phyloP scores from a whole-genome alignment of 2,797 vertebrate species.

The Chrosomus eos region DNA sequence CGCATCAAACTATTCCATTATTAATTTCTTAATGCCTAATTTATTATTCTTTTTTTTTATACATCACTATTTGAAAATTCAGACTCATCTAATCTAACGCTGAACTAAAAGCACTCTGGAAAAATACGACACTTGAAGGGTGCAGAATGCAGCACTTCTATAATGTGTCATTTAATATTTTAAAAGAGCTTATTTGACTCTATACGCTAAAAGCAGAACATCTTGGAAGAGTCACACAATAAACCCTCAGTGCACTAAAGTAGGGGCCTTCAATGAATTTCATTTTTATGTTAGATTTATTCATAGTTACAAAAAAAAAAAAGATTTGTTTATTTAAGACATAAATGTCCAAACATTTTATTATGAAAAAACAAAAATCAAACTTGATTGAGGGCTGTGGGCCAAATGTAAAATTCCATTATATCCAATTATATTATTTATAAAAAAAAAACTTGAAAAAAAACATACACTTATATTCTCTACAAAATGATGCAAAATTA shows the following conservation, averaged over 20 bases:
- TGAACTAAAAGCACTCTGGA: background rate
- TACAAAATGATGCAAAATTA: background rate
- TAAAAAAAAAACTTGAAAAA: background rate
- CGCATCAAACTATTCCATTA: background rate
- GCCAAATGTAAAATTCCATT: background rate
- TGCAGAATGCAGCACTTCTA: background rate
- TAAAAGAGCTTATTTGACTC: slow-evolving; percentile 23
- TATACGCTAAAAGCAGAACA: background rate
- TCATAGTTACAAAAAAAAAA: background rate
- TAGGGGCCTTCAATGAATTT: background rate
- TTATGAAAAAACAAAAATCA: background rate
- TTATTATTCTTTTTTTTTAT: background rate
- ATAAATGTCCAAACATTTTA: background rate
- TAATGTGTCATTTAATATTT: slow-evolving; percentile 21
- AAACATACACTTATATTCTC: background rate
- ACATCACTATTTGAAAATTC: background rate
- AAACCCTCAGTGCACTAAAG: background rate
- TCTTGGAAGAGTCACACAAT: background rate
- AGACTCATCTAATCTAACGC: background rate
- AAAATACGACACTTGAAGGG: slow-evolving; percentile 16
- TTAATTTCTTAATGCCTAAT: slow-evolving; percentile 11
- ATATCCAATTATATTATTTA: background rate
- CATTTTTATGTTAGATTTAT: background rate
- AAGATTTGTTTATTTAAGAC: background rate
- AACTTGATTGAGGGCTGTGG: background rate